Evolutionary conservation across 1,140 invertebrate genomes (phyloP).

Genomic region (Spodoptera frugiperda): DNA sequence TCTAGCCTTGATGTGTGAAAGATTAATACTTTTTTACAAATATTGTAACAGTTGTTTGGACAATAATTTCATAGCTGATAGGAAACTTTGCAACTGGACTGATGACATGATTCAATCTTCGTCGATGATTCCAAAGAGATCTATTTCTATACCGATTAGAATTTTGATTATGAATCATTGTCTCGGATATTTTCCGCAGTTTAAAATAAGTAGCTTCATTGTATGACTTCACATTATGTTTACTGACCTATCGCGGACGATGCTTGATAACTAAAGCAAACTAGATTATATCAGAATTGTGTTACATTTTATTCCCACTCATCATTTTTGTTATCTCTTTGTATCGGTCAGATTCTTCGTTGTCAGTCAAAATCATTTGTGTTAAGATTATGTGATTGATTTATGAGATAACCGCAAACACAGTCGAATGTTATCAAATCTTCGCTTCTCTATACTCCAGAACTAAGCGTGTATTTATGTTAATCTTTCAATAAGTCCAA

Average conservation of each 20-base stretch:
- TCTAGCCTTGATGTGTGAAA: conserved; percentile 53
- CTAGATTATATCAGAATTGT: background rate
- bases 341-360: conserved; percentile 1
- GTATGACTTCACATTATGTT: too few species aligned
- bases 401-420: conserved; percentile 6
- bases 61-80: conserved; percentile 43
- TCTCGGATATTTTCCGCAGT: background rate
- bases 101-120: conserved; percentile 39
- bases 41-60: conserved; percentile 52
- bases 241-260: too few species aligned
- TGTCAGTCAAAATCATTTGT: background rate
- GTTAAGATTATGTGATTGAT: conserved; percentile 1
- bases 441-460: background rate
- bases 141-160: background rate
- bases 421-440: background rate
- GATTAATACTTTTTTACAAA: conserved; percentile 59
- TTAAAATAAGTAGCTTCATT: too few species aligned
- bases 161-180: background rate
- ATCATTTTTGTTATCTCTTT: conserved; percentile 12
- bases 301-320: background rate
- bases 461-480: background rate
- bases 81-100: conserved; percentile 33
- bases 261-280: background rate
- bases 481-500: conserved; percentile 15
- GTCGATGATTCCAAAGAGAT: background rate